Base-by-base conservation (phyloP, 1,140 invertebrate genomes). In the Zeugodacus cucurbitae region DNA sequence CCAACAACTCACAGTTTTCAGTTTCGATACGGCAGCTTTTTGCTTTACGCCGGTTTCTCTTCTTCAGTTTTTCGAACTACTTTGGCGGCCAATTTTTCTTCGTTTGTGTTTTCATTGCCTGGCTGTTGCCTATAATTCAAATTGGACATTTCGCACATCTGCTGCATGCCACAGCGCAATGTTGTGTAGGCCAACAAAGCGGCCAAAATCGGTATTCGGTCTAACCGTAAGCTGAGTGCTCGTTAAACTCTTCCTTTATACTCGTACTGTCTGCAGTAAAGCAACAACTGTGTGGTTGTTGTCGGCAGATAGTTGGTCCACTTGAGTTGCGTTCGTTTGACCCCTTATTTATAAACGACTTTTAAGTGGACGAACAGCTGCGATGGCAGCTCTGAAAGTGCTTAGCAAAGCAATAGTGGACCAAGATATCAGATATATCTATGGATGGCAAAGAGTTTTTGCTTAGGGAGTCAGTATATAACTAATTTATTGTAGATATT, bases 81-180 rank as follows among this genome's bases (percentile, higher is more conserved):
- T 29, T 82, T 29, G 41, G 74, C 41, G 11, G 74, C 74, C 41
- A 82, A 82, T 82, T 26, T 48, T 48, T n/a, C 22, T 48, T 48
- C 41, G 37, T 48, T 82, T 54, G 11, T 54, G 41, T n/a, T 82
- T 82, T 29, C 34, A 22, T 26, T 82, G 41, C 34, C 44, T 26
- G 26, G 74, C 29, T 41, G 74, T 48, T 82, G 41, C 17, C 74
- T 26, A 82, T 82, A 82, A 41, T 82, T 82, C 74, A 82, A 82
- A 48, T 82, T 82, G 74, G 41, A 82, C 74, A 82, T 82, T 82
- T 82, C 41, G 74, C 74, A 82, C 74, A 82, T 82, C 74, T 82
- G 74, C 74, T 82, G 74, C 74, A 34, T 82, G 74, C 74, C 74
- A 48, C 74, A 54, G 34, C 41, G 41, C 41, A 48, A 48, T 41